phyloP scores from a whole-genome alignment of 2,797 vertebrate genomes.

The Spheniscus humboldti region DNA sequence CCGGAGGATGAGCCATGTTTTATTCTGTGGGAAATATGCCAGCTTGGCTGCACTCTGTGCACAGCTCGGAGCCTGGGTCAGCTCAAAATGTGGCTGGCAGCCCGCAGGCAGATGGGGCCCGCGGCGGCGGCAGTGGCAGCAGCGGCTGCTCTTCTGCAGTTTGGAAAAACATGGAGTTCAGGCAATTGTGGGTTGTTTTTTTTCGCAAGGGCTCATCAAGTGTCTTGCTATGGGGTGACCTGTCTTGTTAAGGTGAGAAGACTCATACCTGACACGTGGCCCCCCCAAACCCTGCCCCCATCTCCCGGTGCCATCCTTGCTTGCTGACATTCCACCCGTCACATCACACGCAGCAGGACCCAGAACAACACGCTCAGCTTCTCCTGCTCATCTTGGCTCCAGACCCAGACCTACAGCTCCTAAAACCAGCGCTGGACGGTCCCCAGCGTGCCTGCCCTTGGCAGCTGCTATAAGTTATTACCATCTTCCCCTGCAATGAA shows the following conservation, averaged over 20 bases:
- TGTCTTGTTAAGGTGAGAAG: background rate
- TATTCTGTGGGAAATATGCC: background rate
- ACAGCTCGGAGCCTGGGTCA: background rate
- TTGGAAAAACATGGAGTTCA: background rate
- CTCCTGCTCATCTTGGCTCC: background rate
- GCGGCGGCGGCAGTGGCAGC: background rate
- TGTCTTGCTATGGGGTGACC: background rate
- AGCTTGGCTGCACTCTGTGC: background rate
- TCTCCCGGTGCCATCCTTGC: background rate
- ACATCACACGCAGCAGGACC: fast-evolving
- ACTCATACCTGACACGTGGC: background rate
- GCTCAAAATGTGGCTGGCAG: background rate
- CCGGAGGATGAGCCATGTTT: fast-evolving
- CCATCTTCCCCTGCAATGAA: background rate
- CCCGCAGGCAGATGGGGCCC: background rate
- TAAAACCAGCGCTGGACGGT: fast-evolving
- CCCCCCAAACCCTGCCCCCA: background rate
- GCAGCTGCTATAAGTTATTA: background rate
- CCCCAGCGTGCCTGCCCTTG: background rate
- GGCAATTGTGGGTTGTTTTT: background rate
- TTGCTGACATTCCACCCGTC: background rate
- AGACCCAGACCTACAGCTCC: background rate
- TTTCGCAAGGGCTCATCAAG: background rate
- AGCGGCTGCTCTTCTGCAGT: background rate
- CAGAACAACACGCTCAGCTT: fast-evolving